Evolutionary conservation across 2,797 vertebrate genomes (phyloP).

Genomic region (Sciurus vulgaris): DNA sequence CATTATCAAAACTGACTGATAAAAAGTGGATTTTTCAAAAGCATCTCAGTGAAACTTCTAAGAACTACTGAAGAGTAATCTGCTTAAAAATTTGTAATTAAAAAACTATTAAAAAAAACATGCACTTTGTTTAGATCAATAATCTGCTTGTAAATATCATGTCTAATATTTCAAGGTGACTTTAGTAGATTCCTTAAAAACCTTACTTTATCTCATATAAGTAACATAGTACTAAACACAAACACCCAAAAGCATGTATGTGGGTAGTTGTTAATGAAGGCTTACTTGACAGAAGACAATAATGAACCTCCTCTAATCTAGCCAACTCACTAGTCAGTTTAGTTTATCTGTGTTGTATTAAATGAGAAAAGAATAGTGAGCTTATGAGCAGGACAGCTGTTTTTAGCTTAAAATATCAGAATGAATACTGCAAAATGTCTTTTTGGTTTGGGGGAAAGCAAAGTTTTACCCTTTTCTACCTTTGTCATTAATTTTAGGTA

Average conservation of each 20-base stretch:
- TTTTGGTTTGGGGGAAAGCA: neutral
- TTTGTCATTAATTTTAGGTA: slow-evolving; percentile 44
- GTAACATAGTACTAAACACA: neutral
- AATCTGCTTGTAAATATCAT: slow-evolving; percentile 15
- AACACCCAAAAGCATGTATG: neutral
- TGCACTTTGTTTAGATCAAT: neutral
- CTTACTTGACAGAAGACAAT: neutral
- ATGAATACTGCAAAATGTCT: slow-evolving; percentile 17
- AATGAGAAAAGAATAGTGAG: neutral
- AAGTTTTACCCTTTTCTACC: neutral
- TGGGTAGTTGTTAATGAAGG: neutral
- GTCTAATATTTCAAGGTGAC: neutral
- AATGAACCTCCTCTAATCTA: neutral
- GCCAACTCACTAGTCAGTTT: neutral
- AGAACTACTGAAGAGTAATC: neutral
- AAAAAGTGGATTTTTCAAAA: slow-evolving; percentile 56
- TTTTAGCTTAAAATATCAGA: slow-evolving; percentile 34
- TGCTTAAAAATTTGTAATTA: slow-evolving; percentile 49
- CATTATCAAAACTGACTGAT: slow-evolving; percentile 32
- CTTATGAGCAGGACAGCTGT: neutral
- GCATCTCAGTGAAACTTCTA: slow-evolving; percentile 1
- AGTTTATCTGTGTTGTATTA: no score
- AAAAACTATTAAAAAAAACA: neutral
- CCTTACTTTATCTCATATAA: neutral
- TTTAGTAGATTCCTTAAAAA: slow-evolving; percentile 1